Base-by-base conservation (phyloP, 2,113 vertebrate species). In the Scalopus aquaticus region DNA sequence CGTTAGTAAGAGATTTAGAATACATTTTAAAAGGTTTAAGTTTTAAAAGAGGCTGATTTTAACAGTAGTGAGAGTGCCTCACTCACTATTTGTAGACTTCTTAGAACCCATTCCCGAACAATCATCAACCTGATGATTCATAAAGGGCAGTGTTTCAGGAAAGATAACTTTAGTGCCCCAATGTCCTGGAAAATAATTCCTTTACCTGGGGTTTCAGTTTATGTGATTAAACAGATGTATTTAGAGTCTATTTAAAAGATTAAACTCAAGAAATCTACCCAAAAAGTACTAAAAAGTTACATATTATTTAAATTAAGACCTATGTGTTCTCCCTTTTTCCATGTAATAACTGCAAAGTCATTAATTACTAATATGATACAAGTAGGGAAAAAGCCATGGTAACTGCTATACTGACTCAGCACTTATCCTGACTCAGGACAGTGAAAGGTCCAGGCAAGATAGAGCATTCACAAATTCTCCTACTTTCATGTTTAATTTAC, bases 191-290 rank as follows among this genome's bases (percentile, higher is more conserved):
- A 35, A 56, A 94, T 91, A 72, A 28, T 7, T 4, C 19, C 30
- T 64, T 76, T n/a, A 49, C 46, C 51, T 24, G 22, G 30, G 22
- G 10, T 79, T 76, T 42, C 58, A 44, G 70, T 70, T 90, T 69
- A 83, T 37, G 5, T 77, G 12, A 69, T 70, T 93, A 74, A 58
- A 77, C 4, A 92, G 56, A 69, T 78, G 70, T n/a, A 76, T 64
- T 67, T 88, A 76, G 10, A 91, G 49, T 6, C 56, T 82, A 79
- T 12, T 93, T 35, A 93, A 77, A 91, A 92, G 37, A 30, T 22
- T 84, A 73, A 94, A 73, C 64, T 86, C 19, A 78, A 95, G 42
- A 91, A 87, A 88, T 76, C 24, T 4, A 88, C 64, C 8, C 39
- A 58, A 95, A 78, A 76, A 62, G 46, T 35, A 84, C 60, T 5